phyloP scores from a whole-genome alignment of 2,888 invertebrate species.

The Cantharis rustica region DNA sequence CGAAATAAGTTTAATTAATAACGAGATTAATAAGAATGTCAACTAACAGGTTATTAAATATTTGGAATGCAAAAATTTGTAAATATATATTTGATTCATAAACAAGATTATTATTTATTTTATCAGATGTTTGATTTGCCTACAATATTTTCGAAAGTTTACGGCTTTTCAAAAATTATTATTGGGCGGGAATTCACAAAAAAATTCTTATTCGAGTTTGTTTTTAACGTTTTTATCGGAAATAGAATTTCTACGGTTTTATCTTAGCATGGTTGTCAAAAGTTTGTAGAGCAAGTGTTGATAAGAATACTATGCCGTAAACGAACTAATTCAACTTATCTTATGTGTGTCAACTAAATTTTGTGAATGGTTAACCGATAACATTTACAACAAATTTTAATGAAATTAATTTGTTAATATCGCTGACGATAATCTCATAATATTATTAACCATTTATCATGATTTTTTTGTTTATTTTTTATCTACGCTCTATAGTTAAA shows the following conservation, averaged over 20 bases:
- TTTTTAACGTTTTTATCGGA: neutral
- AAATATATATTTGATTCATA: neutral
- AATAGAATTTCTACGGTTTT: neutral
- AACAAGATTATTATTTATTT: neutral
- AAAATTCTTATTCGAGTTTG: neutral
- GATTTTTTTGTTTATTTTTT: neutral
- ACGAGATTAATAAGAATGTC: neutral
- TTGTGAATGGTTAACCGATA: neutral
- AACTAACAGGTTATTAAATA: neutral
- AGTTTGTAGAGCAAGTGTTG: neutral
- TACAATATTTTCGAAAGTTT: neutral
- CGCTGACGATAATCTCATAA: neutral
- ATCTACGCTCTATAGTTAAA: too few relatives aligned
- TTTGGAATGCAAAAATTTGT: neutral
- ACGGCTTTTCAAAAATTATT: neutral
- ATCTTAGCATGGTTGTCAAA: neutral
- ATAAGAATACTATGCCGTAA: neutral
- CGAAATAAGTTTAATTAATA: neutral
- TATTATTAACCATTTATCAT: neutral
- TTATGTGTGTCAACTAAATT: neutral
- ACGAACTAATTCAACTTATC: neutral
- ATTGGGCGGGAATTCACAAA: neutral
- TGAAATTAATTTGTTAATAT: neutral
- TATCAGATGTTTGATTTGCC: neutral
- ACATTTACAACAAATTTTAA: neutral